These are phyloP conservation scores for Bombus pyrosoma DNA, from an alignment of 1,140 invertebrate genomes.

Conservation along the genomic window DNA sequence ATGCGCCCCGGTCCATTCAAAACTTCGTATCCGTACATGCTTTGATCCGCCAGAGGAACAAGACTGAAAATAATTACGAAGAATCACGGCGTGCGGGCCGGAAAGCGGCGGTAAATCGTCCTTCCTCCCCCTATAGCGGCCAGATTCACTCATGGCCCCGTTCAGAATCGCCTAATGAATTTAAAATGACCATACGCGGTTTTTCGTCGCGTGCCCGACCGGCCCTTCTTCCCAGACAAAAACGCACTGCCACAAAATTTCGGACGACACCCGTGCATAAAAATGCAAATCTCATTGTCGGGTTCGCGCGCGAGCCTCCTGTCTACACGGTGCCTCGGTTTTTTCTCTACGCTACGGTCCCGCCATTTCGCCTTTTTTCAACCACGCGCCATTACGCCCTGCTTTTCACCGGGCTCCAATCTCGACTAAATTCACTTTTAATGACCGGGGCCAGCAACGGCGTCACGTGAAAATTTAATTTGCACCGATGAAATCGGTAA, in stretches of 20 bases:
- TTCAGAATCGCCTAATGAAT: constrained; percentile 74
- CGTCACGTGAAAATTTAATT: constrained; percentile 71
- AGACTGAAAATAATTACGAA: constrained; percentile 51
- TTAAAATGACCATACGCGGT: constrained; percentile 71
- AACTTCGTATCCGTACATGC: constrained; percentile 31
- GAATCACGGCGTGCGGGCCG: constrained; percentile 39
- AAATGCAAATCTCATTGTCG: constrained; percentile 68
- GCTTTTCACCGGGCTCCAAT: constrained; percentile 55
- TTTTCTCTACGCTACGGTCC: neutral
- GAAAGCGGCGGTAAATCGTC: constrained; percentile 66
- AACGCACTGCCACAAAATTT: constrained; percentile 10
- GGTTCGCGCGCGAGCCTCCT: constrained; percentile 38
- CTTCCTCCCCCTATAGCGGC: constrained; percentile 44
- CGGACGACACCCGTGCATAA: constrained; percentile 54
- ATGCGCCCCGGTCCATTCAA: constrained; percentile 26
- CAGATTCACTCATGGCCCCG: neutral
- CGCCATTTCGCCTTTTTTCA: constrained; percentile 36
- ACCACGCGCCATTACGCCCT: constrained; percentile 53
- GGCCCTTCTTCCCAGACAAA: neutral
- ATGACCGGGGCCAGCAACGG: constrained; percentile 45
- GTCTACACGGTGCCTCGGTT: constrained; percentile 21
- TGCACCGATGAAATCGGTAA: constrained; percentile 57
- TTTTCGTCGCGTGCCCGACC: constrained; percentile 52
- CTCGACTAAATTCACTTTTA: constrained; percentile 66
- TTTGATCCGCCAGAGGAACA: constrained; percentile 46